Evolutionary conservation across 2,888 invertebrate genomes (phyloP).

Genomic region (Diaphora mendica): DNA sequence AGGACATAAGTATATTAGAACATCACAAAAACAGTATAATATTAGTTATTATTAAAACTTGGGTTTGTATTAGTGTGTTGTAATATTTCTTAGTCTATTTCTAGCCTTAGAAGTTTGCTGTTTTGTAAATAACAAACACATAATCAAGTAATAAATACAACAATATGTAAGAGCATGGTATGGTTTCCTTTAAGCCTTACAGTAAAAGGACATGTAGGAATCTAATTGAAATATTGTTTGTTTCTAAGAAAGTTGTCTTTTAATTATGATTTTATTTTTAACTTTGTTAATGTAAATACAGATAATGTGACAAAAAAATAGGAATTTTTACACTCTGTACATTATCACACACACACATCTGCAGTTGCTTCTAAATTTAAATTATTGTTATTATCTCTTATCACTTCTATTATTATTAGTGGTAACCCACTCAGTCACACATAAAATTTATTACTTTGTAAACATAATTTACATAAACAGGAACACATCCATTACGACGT

Average conservation of each 20-base stretch:
- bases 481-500: slow-evolving; percentile 46
- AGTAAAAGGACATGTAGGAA: neutral
- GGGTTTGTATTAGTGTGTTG: too few relatives aligned
- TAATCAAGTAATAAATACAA: neutral
- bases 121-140: too few relatives aligned
- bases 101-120: too few relatives aligned
- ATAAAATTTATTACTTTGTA: slow-evolving; percentile 17
- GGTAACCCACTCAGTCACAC: slow-evolving; percentile 1
- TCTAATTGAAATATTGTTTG: neutral
- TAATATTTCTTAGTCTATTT: too few relatives aligned
- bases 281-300: neutral
- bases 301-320: neutral
- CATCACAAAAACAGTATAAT: too few relatives aligned
- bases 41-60: too few relatives aligned
- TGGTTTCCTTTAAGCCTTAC: neutral
- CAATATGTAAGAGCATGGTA: neutral
- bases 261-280: neutral
- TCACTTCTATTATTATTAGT: slow-evolving; percentile 1
- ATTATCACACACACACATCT: neutral
- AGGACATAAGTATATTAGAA: too few relatives aligned
- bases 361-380: neutral
- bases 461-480: slow-evolving; percentile 39
- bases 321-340: neutral
- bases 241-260: neutral
- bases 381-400: slow-evolving; percentile 11